These are phyloP conservation scores for Eulemur macaco DNA, from an alignment of 2,113 vertebrate species.

Conservation along the genomic window DNA sequence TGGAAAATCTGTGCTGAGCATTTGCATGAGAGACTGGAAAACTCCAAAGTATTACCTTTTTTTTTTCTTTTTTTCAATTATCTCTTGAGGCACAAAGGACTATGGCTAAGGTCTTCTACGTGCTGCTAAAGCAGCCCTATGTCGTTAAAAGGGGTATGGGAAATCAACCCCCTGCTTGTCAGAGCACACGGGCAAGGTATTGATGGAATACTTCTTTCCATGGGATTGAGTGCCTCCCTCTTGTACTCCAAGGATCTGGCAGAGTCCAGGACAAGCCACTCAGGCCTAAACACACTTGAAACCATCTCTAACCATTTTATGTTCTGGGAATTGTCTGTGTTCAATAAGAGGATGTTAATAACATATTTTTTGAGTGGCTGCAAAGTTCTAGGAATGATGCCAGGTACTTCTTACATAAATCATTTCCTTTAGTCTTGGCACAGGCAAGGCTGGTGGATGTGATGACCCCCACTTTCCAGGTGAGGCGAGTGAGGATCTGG, in stretches of 20 bases:
- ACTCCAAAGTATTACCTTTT: background rate
- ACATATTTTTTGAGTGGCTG: background rate
- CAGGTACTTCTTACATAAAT: background rate
- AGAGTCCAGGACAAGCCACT: background rate
- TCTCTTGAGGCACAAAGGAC: background rate
- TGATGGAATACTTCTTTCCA: background rate
- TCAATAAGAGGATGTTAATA: background rate
- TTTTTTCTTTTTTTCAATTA: background rate
- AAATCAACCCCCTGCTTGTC: background rate
- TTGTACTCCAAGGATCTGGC: background rate
- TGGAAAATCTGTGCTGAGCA: background rate
- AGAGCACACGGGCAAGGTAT: background rate
- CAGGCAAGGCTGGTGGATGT: background rate
- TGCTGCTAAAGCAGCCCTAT: background rate
- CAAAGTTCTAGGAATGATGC: background rate
- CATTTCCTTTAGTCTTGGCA: background rate
- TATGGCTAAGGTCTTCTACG: rapidly evolving
- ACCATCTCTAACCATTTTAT: background rate
- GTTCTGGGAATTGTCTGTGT: conserved; percentile 15
- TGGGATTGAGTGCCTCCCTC: background rate
- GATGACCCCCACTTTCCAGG: background rate
- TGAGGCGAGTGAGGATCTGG: background rate
- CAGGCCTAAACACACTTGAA: background rate
- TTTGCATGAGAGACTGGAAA: background rate
- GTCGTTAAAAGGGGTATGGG: background rate